Evolutionary conservation across 2,113 vertebrate genomes (phyloP).

Genomic region (Danionella cerebrum): DNA sequence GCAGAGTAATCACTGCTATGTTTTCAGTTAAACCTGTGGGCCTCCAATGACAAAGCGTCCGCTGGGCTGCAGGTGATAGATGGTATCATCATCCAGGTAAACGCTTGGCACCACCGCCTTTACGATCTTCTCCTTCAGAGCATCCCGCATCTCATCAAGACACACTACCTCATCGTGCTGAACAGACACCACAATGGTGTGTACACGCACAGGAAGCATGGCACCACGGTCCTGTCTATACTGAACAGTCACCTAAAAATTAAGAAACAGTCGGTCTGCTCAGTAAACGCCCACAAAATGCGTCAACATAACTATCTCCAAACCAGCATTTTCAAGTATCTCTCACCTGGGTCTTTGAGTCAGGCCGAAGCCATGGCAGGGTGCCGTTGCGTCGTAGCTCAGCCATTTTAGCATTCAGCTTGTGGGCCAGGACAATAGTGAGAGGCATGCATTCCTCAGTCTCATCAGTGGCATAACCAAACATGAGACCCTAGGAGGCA

Average conservation of each 20-base stretch:
- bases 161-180: conserved; percentile 84
- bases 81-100: conserved; percentile 81
- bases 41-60: conserved; percentile 95
- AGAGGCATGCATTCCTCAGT: conserved; percentile 96
- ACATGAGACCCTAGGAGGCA: conserved; percentile 81
- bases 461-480: conserved; percentile 92
- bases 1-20: too few species aligned
- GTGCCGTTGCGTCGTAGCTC: conserved; percentile 80
- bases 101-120: conserved; percentile 76
- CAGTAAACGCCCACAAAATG: too few species aligned
- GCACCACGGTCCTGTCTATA: conserved; percentile 88
- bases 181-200: conserved; percentile 91
- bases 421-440: conserved; percentile 88
- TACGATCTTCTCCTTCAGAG: conserved; percentile 85
- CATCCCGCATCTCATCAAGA: conserved; percentile 82
- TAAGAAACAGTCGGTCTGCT: not conserved
- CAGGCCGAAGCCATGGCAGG: conserved; percentile 85
- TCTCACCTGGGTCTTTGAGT: conserved; percentile 92
- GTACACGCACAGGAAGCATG: conserved; percentile 83
- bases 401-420: conserved; percentile 88
- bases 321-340: too few species aligned
- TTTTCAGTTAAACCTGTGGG: conserved; percentile 85
- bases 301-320: too few species aligned
- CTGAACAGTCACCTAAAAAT: conserved; percentile 80
- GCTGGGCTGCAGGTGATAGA: conserved; percentile 95